These are phyloP conservation scores for Crossaster papposus DNA, from an alignment of 53 echinoderm and acorn worm species.

Conservation along the genomic window DNA sequence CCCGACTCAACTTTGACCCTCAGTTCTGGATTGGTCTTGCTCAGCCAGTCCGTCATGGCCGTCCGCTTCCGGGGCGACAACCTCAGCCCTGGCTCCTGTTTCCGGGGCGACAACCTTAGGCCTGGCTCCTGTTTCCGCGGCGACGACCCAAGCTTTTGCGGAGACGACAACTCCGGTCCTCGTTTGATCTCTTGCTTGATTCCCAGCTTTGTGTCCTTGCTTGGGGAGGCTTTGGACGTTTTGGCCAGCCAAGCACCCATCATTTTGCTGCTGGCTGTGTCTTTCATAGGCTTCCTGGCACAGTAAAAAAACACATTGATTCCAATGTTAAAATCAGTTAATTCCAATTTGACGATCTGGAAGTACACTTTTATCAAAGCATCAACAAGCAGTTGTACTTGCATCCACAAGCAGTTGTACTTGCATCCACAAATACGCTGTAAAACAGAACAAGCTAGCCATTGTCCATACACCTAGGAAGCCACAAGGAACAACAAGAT, in stretches of 20 bases:
- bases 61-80: conserved; percentile 50
- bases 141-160: neutral
- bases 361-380: neutral
- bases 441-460: no score
- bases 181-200: conserved; percentile 17
- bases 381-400: no score
- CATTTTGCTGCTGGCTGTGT: conserved; percentile 72
- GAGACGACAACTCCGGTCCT: conserved; percentile 19
- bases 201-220: conserved; percentile 39
- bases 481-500: no score
- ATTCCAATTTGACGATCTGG: neutral
- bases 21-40: conserved; percentile 50
- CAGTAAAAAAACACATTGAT: neutral
- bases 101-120: conserved; percentile 5
- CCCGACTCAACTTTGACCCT: conserved; percentile 27
- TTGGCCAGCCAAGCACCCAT: conserved; percentile 82
- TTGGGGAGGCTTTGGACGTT: conserved; percentile 44
- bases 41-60: conserved; percentile 64
- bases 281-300: conserved; percentile 59
- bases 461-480: no score
- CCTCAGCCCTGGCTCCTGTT: neutral
- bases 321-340: no score
- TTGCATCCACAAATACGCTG: neutral
- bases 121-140: neutral
- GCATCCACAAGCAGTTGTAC: neutral